Percentiles rank a stretch among this genome's conserved stretches.
Evolutionary conservation across 2,797 vertebrate genomes (phyloP).

Genomic region (Enteromius trimaculatus): DNA sequence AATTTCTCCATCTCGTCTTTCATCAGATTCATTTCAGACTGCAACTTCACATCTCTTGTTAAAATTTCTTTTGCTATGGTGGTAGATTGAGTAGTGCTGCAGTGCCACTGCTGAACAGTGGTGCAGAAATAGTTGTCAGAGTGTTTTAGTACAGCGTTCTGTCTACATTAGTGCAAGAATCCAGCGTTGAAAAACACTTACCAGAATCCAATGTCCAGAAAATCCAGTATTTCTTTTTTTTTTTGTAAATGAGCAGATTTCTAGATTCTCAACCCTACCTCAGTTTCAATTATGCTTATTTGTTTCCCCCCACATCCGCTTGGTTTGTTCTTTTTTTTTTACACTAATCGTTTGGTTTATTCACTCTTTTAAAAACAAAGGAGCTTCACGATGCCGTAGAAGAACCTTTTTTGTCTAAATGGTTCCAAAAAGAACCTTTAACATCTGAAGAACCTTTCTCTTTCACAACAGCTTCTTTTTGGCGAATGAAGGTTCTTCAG

Average conservation of each 20-base stretch:
- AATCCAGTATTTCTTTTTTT: not conserved
- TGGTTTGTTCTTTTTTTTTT: not conserved
- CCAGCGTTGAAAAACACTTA: not conserved
- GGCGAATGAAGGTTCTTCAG: not conserved
- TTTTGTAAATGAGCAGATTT: not conserved
- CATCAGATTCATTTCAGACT: not conserved
- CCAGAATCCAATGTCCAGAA: not conserved
- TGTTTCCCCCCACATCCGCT: not conserved
- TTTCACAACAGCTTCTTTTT: not conserved
- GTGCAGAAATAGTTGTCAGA: not conserved
- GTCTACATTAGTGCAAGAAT: conserved; percentile 4
- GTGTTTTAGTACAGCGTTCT: not conserved
- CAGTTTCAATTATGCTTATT: not conserved
- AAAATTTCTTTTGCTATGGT: not conserved
- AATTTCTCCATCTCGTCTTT: not conserved
- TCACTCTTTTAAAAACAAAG: not conserved
- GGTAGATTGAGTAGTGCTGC: conserved; percentile 2
- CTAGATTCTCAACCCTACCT: not conserved
- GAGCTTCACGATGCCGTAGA: not conserved
- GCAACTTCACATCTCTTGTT: conserved; percentile 13
- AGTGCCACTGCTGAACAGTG: not conserved
- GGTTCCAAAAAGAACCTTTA: not conserved
- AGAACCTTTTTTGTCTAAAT: not conserved
- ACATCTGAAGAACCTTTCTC: not conserved
- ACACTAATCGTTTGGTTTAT: not conserved